These are phyloP conservation scores for Eumaeus atala DNA, from an alignment of 1,140 invertebrate genomes.

Conservation along the genomic window DNA sequence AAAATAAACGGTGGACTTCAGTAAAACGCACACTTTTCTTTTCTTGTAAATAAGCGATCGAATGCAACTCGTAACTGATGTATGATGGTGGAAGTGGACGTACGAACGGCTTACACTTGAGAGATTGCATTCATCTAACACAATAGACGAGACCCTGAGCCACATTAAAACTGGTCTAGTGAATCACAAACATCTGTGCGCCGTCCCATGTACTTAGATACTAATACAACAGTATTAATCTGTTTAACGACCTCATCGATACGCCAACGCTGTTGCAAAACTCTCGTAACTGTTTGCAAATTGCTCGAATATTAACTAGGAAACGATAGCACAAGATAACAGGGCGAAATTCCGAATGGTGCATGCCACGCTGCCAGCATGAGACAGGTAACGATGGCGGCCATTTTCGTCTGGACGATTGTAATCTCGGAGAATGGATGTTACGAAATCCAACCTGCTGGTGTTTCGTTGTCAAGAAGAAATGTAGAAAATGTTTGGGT, in stretches of 20 bases:
- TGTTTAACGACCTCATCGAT: background rate
- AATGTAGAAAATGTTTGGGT: slow-evolving; percentile 30
- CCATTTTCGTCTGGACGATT: too few relatives aligned
- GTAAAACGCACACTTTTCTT: too few relatives aligned
- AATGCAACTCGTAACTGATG: too few relatives aligned
- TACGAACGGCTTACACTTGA: background rate
- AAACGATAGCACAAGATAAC: slow-evolving; percentile 12
- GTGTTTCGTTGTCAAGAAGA: slow-evolving; percentile 34
- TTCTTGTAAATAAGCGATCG: too few relatives aligned
- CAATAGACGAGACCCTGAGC: slow-evolving; percentile 39
- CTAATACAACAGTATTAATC: slow-evolving; percentile 2
- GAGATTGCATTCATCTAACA: slow-evolving; percentile 36
- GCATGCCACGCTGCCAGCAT: too few relatives aligned
- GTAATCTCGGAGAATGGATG: too few relatives aligned
- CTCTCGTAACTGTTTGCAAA: too few relatives aligned
- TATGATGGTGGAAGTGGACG: too few relatives aligned
- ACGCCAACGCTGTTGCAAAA: slow-evolving; percentile 12
- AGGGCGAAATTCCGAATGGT: too few relatives aligned
- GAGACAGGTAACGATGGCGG: too few relatives aligned
- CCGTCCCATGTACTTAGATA: slow-evolving; percentile 12
- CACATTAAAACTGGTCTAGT: slow-evolving; percentile 31
- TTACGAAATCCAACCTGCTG: background rate
- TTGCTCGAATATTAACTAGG: slow-evolving; percentile 23
- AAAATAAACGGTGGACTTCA: too few relatives aligned
- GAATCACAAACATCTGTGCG: slow-evolving; percentile 15